Conservation (phyloP, 2,888 invertebrate genomes). For the Acanthosepion esculentum region DNA sequence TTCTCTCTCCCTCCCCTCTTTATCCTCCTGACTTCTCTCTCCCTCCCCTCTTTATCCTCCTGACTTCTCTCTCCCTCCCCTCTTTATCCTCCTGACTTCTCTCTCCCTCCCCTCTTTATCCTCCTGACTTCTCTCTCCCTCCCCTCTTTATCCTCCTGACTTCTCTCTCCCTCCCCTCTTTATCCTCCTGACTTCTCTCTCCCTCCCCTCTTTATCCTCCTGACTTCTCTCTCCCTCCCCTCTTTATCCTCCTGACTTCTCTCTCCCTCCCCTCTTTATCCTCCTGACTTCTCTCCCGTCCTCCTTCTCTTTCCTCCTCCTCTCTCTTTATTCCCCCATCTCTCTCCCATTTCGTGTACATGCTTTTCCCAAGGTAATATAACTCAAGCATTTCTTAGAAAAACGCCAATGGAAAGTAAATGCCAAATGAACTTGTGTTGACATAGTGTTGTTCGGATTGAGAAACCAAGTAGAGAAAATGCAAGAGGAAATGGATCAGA, state of each 20-base stretch:
- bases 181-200: not conserved
- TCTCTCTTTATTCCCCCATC: no score
- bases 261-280: not conserved
- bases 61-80: not conserved
- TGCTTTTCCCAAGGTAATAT: no score
- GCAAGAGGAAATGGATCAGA: no score
- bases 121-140: rapidly evolving
- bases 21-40: no score
- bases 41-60: not conserved
- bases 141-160: not conserved
- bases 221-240: not conserved
- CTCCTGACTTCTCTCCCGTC: no score
- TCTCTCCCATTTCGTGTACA: not conserved
- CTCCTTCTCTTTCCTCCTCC: not conserved
- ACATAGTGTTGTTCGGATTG: no score
- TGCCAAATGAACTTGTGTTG: no score
- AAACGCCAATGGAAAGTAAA: no score
- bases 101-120: no score
- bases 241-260: not conserved
- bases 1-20: no score
- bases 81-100: not conserved
- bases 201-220: not conserved
- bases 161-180: not conserved
- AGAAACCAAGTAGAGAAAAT: no score
- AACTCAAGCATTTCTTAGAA: no score